Evolutionary conservation across 2,797 vertebrate genomes (phyloP), one percentile per base, ranked within the genome.

Genomic region (Eulemur coronatus): DNA sequence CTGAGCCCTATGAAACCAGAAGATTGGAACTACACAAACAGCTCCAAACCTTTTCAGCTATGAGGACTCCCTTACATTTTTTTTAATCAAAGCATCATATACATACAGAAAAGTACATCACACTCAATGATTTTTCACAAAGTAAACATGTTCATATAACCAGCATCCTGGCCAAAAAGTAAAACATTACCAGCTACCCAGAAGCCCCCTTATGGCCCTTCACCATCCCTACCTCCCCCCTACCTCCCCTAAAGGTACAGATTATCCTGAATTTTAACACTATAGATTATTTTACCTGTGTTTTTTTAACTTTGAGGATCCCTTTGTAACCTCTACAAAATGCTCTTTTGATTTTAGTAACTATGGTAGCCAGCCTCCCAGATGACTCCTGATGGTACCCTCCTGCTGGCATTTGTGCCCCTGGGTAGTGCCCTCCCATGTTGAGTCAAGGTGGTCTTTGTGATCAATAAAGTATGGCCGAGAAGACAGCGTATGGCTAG

Each of bases 201-300:
- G 70, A 81, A 82, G 35, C 14, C 35, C 75, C 81, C 79, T 18
- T 52, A 85, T 26, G 52, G 48, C 15, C 35, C 86, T 95, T 95
- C 59, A 22, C 24, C 13, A 5, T 59, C 72, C 90, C 79, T 63
- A 18, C 35, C 67, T 72, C 24, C n/a, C 17, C 11, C 90, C 79
- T 63, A 18, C n/a, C 67, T 72, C 24, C 38, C 20, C 13, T 4
- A 46, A 69, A 57, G 67, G 63, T 28, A 89, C 89, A 92, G 84
- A 38, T 48, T 70, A 50, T 87, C 85, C 92, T 92, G n/a, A 69
- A 43, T 90, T 81, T 94, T 84, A 92, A 80, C 38, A 35, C 43
- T n/a, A 5, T 33, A 84, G 38, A 43, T 84, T 38, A 14, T 35
- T 89, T 86, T 13, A 3, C 8, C 55, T 75, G 18, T 26, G 41